Percentiles rank a stretch among this genome's conserved stretches.
Evolutionary conservation across 2,888 invertebrate species (phyloP).

Genomic region (Pyrrhosoma nymphula): DNA sequence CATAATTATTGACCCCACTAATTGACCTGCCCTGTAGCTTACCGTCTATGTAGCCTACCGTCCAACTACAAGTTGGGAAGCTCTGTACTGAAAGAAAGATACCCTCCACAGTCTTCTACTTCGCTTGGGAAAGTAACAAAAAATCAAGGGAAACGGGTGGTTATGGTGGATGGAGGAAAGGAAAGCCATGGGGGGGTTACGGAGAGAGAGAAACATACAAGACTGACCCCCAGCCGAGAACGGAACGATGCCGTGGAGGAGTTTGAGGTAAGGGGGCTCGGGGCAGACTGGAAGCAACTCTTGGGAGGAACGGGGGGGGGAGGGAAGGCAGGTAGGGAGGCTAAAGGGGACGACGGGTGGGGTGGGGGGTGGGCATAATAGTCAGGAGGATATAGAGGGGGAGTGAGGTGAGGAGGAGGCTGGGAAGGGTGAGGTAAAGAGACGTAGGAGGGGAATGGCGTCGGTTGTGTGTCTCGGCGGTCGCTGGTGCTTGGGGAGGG

Average conservation of each 20-base stretch:
- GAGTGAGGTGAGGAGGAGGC: background rate
- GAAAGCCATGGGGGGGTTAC: background rate
- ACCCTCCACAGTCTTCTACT: background rate
- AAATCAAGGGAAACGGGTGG: background rate
- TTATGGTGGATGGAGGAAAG: background rate
- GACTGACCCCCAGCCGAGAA: conserved; percentile 60
- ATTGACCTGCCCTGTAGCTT: too few relatives aligned
- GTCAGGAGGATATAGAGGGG: too few relatives aligned
- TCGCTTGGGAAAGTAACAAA: background rate
- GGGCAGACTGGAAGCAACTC: background rate
- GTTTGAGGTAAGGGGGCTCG: background rate
- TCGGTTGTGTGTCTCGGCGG: background rate
- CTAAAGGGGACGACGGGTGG: background rate
- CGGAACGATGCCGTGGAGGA: background rate
- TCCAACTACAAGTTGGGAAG: too few relatives aligned
- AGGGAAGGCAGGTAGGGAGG: background rate
- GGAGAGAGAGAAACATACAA: background rate
- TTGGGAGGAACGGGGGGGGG: background rate
- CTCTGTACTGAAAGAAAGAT: too few relatives aligned
- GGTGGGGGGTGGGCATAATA: background rate
- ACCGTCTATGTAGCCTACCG: too few relatives aligned
- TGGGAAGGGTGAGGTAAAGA: background rate
- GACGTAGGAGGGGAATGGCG: conserved; percentile 64
- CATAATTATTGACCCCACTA: too few relatives aligned
- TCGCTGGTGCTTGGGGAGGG: background rate